These are phyloP conservation scores for Bombycilla garrulus DNA, from an alignment of 2,113 vertebrate genomes.

Conservation along the genomic window DNA sequence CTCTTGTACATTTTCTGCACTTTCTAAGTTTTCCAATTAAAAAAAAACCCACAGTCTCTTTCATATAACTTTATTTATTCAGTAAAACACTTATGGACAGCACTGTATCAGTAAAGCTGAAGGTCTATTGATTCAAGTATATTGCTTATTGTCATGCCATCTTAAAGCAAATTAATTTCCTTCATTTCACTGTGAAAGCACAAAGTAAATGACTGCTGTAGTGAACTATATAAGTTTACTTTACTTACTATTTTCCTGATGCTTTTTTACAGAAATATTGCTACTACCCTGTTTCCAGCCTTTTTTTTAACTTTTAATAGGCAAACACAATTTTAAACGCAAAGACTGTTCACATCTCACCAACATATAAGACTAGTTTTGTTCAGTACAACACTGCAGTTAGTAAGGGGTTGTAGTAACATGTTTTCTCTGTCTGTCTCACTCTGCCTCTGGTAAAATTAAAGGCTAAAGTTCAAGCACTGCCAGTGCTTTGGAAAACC, in stretches of 20 bases:
- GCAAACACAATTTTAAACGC: background rate
- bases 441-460: conserved; percentile 44
- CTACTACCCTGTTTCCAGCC: background rate
- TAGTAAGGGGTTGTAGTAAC: background rate
- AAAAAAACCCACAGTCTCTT: background rate
- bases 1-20: background rate
- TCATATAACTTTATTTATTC: background rate
- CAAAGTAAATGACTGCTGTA: background rate
- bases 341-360: conserved; percentile 28
- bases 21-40: background rate
- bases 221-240: background rate
- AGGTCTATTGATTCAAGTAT: background rate
- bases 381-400: background rate
- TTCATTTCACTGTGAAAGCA: background rate
- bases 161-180: background rate
- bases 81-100: background rate
- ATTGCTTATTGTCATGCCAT: background rate
- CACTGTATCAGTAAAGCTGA: background rate
- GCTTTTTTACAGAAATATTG: background rate
- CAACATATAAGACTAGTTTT: conserved; percentile 9
- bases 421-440: background rate
- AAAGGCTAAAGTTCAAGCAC: conserved; percentile 38
- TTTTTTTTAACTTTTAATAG: background rate
- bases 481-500: conserved; percentile 26
- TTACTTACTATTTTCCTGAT: background rate